Conservation (phyloP, 92 coral and sea anemone genomes). For the Zoanthus solanderi region DNA sequence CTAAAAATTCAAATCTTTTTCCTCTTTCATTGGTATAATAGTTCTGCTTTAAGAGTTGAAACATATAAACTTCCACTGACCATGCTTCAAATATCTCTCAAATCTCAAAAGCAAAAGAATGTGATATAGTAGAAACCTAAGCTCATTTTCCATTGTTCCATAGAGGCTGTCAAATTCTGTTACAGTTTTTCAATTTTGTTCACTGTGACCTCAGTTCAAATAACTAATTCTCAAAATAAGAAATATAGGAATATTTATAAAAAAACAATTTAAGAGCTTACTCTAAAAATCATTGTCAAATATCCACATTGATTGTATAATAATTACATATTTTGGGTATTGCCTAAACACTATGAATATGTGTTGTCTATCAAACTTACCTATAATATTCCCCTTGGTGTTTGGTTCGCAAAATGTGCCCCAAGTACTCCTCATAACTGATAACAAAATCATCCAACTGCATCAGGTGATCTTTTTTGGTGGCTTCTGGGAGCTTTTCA, state of each 20-base stretch:
- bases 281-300: conserved; percentile 3
- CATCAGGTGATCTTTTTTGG: neutral
- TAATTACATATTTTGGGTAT: neutral
- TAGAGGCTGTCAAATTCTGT: neutral
- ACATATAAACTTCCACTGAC: neutral
- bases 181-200: neutral
- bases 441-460: conserved; percentile 38
- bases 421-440: conserved; percentile 49
- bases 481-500: conserved; percentile 29
- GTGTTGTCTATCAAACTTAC: conserved; percentile 7
- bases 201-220: neutral
- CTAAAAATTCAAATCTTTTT: neutral
- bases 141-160: neutral
- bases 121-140: neutral
- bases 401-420: conserved; percentile 58
- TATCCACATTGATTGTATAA: neutral
- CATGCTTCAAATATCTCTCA: neutral
- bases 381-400: conserved; percentile 63
- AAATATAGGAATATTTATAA: neutral
- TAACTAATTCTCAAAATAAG: neutral
- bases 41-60: neutral
- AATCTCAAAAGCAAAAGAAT: conserved; percentile 5
- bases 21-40: neutral
- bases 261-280: neutral
- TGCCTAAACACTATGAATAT: neutral